Evolutionary conservation across 2,888 invertebrate species (phyloP).

Genomic region (Bimastos eiseni): DNA sequence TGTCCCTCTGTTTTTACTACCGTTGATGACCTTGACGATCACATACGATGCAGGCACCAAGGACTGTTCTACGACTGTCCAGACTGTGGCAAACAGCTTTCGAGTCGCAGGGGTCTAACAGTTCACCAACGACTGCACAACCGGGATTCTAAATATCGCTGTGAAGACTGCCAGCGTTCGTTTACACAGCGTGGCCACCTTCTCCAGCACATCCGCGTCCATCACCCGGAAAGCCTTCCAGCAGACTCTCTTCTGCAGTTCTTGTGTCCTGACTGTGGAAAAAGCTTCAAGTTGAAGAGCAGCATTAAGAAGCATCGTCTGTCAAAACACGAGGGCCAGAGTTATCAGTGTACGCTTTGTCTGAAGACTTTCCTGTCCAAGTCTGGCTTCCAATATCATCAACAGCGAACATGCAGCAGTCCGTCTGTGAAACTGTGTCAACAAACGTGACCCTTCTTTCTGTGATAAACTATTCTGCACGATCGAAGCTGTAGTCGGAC

Average conservation of each 20-base stretch:
- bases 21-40: neutral
- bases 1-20: neutral
- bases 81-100: neutral
- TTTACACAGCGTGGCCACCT: neutral
- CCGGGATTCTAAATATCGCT: conserved; percentile 3
- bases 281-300: neutral
- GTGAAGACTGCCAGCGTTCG: neutral
- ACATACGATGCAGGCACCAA: neutral
- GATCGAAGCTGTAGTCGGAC: neutral
- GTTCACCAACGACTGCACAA: neutral
- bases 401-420: neutral
- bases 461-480: neutral
- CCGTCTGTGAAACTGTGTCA: neutral
- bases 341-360: neutral
- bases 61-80: neutral
- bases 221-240: neutral
- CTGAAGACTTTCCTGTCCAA: neutral
- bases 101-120: neutral
- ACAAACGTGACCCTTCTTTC: neutral
- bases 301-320: conserved; percentile 13
- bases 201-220: neutral
- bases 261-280: neutral
- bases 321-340: neutral
- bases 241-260: neutral
- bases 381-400: neutral